These are phyloP conservation scores for Antechinus flavipes DNA, from an alignment of 2,113 vertebrate species.

Conservation along the genomic window DNA sequence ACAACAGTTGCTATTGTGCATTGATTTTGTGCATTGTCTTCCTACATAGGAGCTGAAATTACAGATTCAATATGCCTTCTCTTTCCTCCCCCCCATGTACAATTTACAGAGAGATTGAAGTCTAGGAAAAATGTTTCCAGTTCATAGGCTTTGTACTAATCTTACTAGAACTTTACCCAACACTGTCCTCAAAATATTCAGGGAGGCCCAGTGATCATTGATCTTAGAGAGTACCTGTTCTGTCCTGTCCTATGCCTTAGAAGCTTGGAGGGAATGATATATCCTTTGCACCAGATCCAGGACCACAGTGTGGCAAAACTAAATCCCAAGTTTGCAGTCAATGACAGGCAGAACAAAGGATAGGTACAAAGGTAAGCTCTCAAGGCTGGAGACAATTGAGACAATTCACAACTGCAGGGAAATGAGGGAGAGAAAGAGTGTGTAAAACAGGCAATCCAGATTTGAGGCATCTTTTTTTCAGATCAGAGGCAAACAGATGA, in stretches of 20 bases:
- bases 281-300: background rate
- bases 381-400: background rate
- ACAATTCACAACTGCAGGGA: background rate
- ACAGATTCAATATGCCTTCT: background rate
- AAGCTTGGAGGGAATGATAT: background rate
- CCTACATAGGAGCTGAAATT: background rate
- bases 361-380: background rate
- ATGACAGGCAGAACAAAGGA: background rate
- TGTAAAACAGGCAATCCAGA: background rate
- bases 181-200: background rate
- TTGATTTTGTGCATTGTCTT: background rate
- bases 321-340: background rate
- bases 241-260: background rate
- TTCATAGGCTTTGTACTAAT: background rate
- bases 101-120: background rate
- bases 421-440: background rate
- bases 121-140: background rate
- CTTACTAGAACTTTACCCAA: background rate
- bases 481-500: background rate
- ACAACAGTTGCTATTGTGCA: background rate
- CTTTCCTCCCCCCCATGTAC: too few species aligned
- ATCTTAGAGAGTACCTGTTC: background rate
- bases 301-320: too few species aligned
- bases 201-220: too few species aligned
- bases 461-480: background rate